Percentiles rank a stretch among this genome's conserved stretches.
Conservation (phyloP, 1,140 invertebrate species). For the Chrysoperla carnea region DNA sequence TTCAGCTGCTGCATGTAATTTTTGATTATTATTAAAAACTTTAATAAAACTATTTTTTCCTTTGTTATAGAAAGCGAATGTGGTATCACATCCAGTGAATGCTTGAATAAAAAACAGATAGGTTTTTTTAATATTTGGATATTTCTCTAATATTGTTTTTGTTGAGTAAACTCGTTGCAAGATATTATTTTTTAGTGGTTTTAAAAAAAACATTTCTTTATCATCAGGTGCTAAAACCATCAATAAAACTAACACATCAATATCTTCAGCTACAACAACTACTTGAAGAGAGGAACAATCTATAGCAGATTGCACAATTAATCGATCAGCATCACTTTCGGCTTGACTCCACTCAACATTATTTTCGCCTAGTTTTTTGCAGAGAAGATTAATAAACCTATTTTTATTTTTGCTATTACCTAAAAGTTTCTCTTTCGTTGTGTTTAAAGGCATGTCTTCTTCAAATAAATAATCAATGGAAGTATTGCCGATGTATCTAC, state of each 20-base stretch:
- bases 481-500: no score
- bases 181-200: no score
- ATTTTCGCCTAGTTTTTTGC: conserved; percentile 3
- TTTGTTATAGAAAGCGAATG: no score
- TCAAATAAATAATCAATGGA: no score
- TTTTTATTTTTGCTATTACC: conserved; percentile 5
- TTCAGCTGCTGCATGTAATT: no score
- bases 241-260: conserved; percentile 6
- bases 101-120: no score
- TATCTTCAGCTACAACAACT: conserved; percentile 4
- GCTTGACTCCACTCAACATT: conserved; percentile 3
- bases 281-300: conserved; percentile 3
- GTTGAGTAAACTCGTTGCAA: no score
- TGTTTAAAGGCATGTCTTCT: conserved; percentile 3
- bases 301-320: conserved; percentile 5
- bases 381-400: conserved; percentile 5
- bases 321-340: conserved; percentile 5
- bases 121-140: no score
- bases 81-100: no score
- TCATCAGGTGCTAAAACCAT: conserved; percentile 3
- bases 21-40: no score
- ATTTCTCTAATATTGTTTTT: no score
- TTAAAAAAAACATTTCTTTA: conserved; percentile 2
- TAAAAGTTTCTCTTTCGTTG: conserved; percentile 4
- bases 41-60: no score